These are phyloP conservation scores for Pyrocephalus nanus DNA, from an alignment of 2,797 vertebrate genomes.

Conservation along the genomic window DNA sequence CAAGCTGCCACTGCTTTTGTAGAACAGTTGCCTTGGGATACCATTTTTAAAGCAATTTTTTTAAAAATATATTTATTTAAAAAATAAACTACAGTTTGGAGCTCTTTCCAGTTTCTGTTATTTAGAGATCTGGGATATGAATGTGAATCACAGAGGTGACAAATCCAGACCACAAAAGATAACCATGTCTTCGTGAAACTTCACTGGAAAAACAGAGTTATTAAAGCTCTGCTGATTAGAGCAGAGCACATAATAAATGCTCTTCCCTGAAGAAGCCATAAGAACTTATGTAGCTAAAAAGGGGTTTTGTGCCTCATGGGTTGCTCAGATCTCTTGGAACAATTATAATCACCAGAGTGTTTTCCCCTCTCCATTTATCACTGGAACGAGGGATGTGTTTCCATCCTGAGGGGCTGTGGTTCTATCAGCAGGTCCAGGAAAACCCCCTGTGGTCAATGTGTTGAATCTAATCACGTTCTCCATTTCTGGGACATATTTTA, in stretches of 20 bases:
- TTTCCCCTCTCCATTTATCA: neutral
- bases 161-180: neutral
- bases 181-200: neutral
- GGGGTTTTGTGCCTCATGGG: neutral
- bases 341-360: neutral
- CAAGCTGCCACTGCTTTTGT: neutral
- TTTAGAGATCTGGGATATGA: neutral
- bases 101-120: neutral
- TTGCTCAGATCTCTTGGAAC: neutral
- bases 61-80: neutral
- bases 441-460: neutral
- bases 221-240: neutral
- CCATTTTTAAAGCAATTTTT: neutral
- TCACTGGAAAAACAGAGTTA: neutral
- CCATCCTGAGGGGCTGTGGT: neutral
- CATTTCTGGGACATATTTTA: constrained; percentile 59
- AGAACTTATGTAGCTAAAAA: neutral
- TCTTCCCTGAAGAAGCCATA: neutral
- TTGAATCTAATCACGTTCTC: constrained; percentile 13
- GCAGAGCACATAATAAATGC: neutral
- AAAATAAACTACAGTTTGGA: neutral
- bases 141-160: neutral
- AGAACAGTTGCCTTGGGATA: neutral
- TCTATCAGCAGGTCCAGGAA: neutral
- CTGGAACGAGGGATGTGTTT: neutral